Evolutionary conservation across 2,888 invertebrate genomes (phyloP).

Genomic region (Gisinianus flammeolus): DNA sequence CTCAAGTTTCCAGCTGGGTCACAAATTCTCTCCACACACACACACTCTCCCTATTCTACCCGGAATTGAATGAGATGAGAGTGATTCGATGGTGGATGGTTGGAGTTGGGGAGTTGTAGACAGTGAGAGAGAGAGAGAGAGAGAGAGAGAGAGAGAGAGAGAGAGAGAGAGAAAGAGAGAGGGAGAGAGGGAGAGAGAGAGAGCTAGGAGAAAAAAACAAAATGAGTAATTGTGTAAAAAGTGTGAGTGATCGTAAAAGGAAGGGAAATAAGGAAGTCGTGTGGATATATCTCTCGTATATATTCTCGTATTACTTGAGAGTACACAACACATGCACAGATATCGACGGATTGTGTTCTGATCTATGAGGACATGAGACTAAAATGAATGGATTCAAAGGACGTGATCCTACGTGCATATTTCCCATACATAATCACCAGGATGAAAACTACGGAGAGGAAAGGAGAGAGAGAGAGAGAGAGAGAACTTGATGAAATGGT

Average conservation of each 20-base stretch:
- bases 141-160: neutral
- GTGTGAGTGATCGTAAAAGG: neutral
- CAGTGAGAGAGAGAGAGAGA: neutral
- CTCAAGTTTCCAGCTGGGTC: neutral
- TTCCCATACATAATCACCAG: neutral
- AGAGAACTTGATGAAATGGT: conserved; percentile 31
- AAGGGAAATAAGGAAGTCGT: neutral
- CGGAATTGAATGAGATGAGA: neutral
- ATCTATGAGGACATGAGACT: neutral
- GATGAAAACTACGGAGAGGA: neutral
- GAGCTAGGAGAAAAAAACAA: neutral
- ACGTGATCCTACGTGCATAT: too few species aligned
- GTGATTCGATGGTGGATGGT: neutral
- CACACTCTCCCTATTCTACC: too few species aligned
- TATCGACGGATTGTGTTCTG: neutral
- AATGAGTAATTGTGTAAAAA: neutral
- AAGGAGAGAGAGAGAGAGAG: conserved; percentile 3
- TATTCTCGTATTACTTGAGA: neutral
- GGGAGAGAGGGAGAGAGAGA: neutral
- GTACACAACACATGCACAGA: neutral
- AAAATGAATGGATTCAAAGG: too few species aligned
- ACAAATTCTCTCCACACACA: too few species aligned
- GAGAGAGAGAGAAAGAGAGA: neutral
- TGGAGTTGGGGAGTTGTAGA: neutral
- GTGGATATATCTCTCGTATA: neutral